Percentiles rank a stretch among this genome's conserved stretches.
These are phyloP conservation scores for Zaprionus ghesquierei DNA, from an alignment of 1,140 invertebrate genomes.

Conservation along the genomic window DNA sequence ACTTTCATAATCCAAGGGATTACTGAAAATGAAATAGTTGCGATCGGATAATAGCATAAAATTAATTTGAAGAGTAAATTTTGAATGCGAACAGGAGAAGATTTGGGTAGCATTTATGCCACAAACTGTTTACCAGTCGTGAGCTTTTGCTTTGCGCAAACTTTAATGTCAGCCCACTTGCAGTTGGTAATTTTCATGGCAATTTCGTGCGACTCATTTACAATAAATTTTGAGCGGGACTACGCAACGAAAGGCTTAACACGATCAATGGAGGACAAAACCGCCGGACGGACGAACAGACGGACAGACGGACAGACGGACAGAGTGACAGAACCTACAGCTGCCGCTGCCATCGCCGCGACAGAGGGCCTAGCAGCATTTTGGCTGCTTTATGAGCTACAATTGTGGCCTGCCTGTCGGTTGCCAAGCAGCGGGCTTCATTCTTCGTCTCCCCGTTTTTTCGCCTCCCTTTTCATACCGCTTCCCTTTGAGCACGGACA, in stretches of 20 bases:
- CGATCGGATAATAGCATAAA: no score
- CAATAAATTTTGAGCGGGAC: slow-evolving; percentile 68
- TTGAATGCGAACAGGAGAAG: no score
- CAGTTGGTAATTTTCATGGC: slow-evolving; percentile 56
- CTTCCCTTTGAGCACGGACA: neutral
- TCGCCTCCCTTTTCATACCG: no score
- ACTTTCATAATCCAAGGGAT: no score
- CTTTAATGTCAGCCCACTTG: slow-evolving; percentile 18
- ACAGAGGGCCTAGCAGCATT: slow-evolving; percentile 38
- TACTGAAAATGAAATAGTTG: no score
- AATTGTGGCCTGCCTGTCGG: slow-evolving; percentile 54
- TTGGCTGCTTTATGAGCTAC: slow-evolving; percentile 73
- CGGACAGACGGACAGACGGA: neutral
- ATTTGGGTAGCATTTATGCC: no score
- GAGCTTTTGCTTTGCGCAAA: slow-evolving; percentile 14
- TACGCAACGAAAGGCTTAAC: slow-evolving; percentile 70
- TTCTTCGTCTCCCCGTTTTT: no score
- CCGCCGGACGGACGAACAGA: neutral
- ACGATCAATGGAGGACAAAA: slow-evolving; percentile 5
- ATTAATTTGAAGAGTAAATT: no score
- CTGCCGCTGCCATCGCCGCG: neutral
- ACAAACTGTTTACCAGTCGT: no score
- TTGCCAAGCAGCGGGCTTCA: neutral
- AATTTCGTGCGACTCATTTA: slow-evolving; percentile 65
- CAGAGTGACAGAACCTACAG: neutral